Evolutionary conservation across 1,140 invertebrate genomes (phyloP).

Genomic region (Caenorhabditis inopinata): DNA sequence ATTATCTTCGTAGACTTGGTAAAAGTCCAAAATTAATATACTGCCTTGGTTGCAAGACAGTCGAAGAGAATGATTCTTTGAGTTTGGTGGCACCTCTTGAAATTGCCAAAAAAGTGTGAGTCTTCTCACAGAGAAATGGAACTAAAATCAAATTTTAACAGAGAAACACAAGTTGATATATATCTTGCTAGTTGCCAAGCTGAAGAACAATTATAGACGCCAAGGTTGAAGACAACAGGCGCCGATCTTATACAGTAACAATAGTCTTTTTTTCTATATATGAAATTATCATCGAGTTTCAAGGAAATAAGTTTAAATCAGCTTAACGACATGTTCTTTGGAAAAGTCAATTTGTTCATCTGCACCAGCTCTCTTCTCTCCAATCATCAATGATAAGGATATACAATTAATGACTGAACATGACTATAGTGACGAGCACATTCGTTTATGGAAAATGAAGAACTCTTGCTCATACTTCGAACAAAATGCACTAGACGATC

Average conservation of each 20-base stretch:
- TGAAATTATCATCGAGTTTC: too few relatives aligned
- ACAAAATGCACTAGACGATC: background rate
- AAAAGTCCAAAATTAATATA: background rate
- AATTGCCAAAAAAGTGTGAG: background rate
- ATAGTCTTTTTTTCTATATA: background rate
- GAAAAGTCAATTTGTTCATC: background rate
- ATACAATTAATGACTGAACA: background rate
- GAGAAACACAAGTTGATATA: too few relatives aligned
- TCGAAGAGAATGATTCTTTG: background rate
- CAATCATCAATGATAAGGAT: background rate
- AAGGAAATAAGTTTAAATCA: background rate
- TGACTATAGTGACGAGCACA: background rate
- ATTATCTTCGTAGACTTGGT: background rate
- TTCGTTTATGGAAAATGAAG: background rate
- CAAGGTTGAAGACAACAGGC: background rate
- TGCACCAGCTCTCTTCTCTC: background rate
- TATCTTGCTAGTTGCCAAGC: background rate
- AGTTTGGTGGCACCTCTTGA: background rate
- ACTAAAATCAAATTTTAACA: too few relatives aligned
- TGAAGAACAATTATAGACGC: background rate
- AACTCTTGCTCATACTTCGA: background rate
- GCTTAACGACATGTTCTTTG: background rate
- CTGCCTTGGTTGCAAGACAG: conserved; percentile 2
- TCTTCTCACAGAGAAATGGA: background rate
- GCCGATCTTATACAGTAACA: background rate